Evolutionary conservation across 2,797 vertebrate genomes (phyloP).

Genomic region (Taenioides sp.): DNA sequence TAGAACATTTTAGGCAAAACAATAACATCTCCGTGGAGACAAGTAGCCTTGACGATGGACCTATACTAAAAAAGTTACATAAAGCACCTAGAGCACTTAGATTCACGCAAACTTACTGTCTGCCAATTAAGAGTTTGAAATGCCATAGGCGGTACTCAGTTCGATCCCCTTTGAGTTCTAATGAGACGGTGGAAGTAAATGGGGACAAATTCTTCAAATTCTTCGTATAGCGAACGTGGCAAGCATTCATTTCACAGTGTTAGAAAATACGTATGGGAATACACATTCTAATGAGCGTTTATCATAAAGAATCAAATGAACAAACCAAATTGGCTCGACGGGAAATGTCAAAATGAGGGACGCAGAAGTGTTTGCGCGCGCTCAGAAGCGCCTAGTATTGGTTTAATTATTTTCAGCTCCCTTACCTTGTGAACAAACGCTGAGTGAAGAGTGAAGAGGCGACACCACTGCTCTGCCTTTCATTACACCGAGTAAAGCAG

Average conservation of each 20-base stretch:
- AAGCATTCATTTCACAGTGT: background rate
- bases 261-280: background rate
- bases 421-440: conserved; percentile 29
- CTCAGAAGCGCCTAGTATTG: background rate
- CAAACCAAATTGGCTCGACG: conserved; percentile 7
- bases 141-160: conserved; percentile 31
- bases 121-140: conserved; percentile 48
- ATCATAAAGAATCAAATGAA: conserved; percentile 36
- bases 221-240: background rate
- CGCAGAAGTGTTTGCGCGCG: background rate
- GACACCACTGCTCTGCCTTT: conserved; percentile 30
- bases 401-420: conserved; percentile 12
- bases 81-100: background rate
- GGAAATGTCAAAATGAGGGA: conserved; percentile 17
- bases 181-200: conserved; percentile 54
- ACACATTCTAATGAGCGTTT: background rate
- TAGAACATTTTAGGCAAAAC: too few species aligned
- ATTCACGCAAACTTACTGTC: background rate
- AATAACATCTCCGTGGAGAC: too few species aligned
- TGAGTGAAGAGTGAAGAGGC: conserved; percentile 20
- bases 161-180: conserved; percentile 61
- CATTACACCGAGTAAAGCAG: conserved; percentile 32
- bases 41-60: too few species aligned
- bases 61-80: background rate
- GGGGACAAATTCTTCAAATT: background rate